Base-by-base conservation (phyloP, 1,140 invertebrate species). In the Drosophila kurseongensis region DNA sequence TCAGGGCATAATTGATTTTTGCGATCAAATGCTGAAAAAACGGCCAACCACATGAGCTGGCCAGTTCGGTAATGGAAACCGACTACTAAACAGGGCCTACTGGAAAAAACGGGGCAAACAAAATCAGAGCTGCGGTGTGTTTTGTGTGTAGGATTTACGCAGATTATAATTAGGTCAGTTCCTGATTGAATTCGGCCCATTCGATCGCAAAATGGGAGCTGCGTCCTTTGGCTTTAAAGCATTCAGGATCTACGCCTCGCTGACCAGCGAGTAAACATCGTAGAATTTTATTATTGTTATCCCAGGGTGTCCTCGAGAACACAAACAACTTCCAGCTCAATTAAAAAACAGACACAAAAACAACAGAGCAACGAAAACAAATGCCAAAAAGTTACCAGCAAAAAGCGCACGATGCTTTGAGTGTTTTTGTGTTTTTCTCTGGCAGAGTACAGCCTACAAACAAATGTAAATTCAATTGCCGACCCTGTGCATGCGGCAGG, bases 391-490 rank as follows among this genome's bases (percentile, higher is more conserved):
- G 62, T 71, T 76, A 56, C 74, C 60, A 67, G 74, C 59, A 75
- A 81, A 84, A 78, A 86, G 63, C 68, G 75, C 68, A 69, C 68
- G 56, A 59, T 61, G 73, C 65, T 75, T 44, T 74, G 75, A 57
- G 16, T 57, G 48, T 72, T 59, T 55, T 62, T 72, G 23, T 61
- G 51, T 47, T 78, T 8, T 44, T 60, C 65, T 78, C 51, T 44
- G 52, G 7, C 36, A 27, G 55, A 65, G 60, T 38, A 67, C 75
- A 83, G 67, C 67, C 29, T 41, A 67, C 75, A 83, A 71, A 63
- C 60, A 89, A 89, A 89, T 88, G 84, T 86, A 88, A 89, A 88
- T 89, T 88, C 83, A 89, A 88, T 89, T 89, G 82, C 74, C 66
- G 52, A 38, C 29, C 52, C 56, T 45, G 65, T 67, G 77, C 36